These are phyloP conservation scores for Sorex fumeus DNA, from an alignment of 2,113 vertebrate genomes.

Conservation along the genomic window DNA sequence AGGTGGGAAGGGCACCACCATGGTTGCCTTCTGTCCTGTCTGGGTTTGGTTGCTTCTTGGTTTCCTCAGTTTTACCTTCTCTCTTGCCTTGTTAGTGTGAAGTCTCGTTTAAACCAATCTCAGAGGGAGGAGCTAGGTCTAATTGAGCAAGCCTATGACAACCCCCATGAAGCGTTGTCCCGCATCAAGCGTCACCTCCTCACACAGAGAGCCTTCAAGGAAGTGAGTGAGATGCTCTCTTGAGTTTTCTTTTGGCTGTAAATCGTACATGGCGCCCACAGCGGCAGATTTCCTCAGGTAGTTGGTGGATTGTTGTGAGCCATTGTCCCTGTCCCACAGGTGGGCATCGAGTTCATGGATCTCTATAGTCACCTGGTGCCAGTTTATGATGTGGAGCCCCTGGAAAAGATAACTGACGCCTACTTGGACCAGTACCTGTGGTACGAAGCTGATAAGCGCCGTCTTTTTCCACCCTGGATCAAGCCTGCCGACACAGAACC, in stretches of 20 bases:
- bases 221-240: constrained; percentile 87
- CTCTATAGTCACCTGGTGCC: constrained; percentile 98
- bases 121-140: constrained; percentile 98
- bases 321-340: constrained; percentile 86
- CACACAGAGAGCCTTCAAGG: constrained; percentile 99
- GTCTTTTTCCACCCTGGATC: constrained; percentile 99
- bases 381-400: constrained; percentile 97
- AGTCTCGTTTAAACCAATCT: constrained; percentile 98
- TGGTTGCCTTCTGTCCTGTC: background rate
- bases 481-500: constrained; percentile 99
- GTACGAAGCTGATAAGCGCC: constrained; percentile 98
- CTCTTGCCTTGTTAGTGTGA: constrained; percentile 91
- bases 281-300: background rate
- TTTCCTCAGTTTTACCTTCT: constrained; percentile 67
- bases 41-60: background rate
- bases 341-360: constrained; percentile 99
- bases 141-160: constrained; percentile 99
- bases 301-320: constrained; percentile 7
- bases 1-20: background rate
- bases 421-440: constrained; percentile 99
- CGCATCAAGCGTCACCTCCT: constrained; percentile 99
- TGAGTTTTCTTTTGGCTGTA: background rate
- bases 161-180: constrained; percentile 98
- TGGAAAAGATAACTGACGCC: constrained; percentile 99
- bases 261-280: background rate